A percentile compares a stretch with the other conserved stretches of the same genome.
These are phyloP conservation scores for Coptotermes formosanus DNA, from an alignment of 1,140 invertebrate genomes.

Conservation along the genomic window DNA sequence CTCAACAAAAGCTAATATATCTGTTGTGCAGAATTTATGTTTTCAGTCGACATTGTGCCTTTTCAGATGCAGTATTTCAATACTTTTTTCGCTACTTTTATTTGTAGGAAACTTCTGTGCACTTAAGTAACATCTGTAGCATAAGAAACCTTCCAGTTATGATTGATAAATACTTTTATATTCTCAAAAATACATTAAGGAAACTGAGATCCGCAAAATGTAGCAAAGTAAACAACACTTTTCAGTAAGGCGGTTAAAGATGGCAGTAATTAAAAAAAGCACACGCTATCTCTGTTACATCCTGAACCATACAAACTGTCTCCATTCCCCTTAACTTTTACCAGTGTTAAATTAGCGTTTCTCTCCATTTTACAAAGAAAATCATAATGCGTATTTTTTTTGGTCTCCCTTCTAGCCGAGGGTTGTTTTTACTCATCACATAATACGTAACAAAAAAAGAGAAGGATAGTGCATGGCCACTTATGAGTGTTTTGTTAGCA, in stretches of 20 bases:
- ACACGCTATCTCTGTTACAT: neutral
- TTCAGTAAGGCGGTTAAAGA: neutral
- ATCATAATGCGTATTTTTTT: neutral
- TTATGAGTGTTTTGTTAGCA: neutral
- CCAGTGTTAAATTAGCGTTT: neutral
- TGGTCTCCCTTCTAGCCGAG: neutral
- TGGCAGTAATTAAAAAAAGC: neutral
- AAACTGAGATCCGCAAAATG: neutral
- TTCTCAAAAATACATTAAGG: neutral
- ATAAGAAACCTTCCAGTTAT: neutral
- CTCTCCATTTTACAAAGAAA: neutral
- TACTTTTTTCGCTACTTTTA: neutral
- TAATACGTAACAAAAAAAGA: neutral
- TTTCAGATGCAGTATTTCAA: too few species aligned
- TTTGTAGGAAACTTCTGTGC: neutral
- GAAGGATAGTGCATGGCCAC: neutral
- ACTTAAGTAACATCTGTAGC: neutral
- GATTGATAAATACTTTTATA: neutral
- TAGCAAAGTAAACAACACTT: neutral
- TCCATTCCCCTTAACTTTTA: neutral
- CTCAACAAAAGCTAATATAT: too few species aligned
- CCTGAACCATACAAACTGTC: neutral
- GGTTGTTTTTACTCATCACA: neutral
- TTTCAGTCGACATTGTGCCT: too few species aligned
- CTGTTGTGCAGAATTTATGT: too few species aligned